Evolutionary conservation across 2,797 vertebrate genomes (phyloP).

Genomic region (Sebastes nivosus): DNA sequence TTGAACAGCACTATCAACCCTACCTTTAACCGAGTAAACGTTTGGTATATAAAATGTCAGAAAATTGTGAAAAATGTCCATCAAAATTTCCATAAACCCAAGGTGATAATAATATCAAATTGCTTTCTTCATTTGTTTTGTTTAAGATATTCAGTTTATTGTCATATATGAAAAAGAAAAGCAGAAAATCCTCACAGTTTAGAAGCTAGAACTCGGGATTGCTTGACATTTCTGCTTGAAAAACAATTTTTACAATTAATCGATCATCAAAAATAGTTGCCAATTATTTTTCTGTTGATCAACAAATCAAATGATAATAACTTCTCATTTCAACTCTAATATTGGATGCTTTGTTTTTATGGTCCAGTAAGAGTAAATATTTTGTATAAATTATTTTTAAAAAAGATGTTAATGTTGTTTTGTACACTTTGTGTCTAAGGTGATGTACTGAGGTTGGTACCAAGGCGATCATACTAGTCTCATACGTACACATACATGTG

Average conservation of each 20-base stretch:
- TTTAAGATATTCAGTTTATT: not conserved
- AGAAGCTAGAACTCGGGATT: not conserved
- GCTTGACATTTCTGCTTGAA: not conserved
- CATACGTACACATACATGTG: not conserved
- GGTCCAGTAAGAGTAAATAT: not conserved
- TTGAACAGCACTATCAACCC: no score
- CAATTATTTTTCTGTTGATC: no score
- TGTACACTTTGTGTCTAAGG: not conserved
- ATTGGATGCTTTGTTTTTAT: not conserved
- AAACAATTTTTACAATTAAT: no score
- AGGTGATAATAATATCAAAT: not conserved
- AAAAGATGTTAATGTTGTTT: not conserved
- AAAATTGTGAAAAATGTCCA: not conserved
- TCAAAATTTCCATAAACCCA: not conserved
- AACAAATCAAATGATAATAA: no score
- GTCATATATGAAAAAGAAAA: not conserved
- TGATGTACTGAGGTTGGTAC: not conserved
- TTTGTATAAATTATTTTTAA: not conserved
- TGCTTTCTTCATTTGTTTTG: not conserved
- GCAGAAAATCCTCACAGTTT: not conserved
- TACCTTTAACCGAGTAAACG: not conserved
- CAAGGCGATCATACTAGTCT: not conserved
- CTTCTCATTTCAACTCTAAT: not conserved
- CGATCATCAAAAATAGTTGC: no score
- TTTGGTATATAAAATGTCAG: not conserved